phyloP scores from a whole-genome alignment of 2,113 vertebrate species.

The Macroglossus sobrinus region DNA sequence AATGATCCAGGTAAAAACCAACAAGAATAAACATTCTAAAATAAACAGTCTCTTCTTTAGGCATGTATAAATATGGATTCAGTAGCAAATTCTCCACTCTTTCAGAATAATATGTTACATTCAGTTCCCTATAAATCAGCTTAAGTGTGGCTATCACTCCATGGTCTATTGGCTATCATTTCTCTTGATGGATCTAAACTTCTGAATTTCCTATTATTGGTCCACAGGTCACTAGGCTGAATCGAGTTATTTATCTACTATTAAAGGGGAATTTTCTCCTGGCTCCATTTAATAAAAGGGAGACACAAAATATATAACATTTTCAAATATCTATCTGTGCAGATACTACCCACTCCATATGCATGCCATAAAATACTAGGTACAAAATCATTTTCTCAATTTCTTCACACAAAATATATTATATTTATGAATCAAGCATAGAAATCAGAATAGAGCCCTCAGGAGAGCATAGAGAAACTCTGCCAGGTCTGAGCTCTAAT shows the following conservation, averaged over 20 bases:
- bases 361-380: not conserved
- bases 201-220: slow-evolving; percentile 44
- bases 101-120: not conserved
- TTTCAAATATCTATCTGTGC: not conserved
- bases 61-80: not conserved
- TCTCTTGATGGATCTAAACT: slow-evolving; percentile 59
- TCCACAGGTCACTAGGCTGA: slow-evolving; percentile 52
- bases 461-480: not conserved
- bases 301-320: not conserved
- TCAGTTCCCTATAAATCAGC: slow-evolving; percentile 50
- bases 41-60: not conserved
- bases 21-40: slow-evolving; percentile 33
- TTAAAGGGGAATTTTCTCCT: slow-evolving; percentile 23
- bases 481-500: not conserved
- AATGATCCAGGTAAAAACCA: slow-evolving; percentile 5
- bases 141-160: slow-evolving; percentile 46
- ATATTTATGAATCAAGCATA: not conserved
- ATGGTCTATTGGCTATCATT: slow-evolving; percentile 52
- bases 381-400: not conserved
- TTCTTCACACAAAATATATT: not conserved
- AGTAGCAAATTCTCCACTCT: not conserved
- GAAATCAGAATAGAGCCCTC: not conserved
- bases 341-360: not conserved
- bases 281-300: slow-evolving; percentile 50
- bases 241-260: slow-evolving; percentile 39